These are phyloP conservation scores for Leucopternis melanops DNA, from an alignment of 2,113 vertebrate genomes.

Conservation along the genomic window DNA sequence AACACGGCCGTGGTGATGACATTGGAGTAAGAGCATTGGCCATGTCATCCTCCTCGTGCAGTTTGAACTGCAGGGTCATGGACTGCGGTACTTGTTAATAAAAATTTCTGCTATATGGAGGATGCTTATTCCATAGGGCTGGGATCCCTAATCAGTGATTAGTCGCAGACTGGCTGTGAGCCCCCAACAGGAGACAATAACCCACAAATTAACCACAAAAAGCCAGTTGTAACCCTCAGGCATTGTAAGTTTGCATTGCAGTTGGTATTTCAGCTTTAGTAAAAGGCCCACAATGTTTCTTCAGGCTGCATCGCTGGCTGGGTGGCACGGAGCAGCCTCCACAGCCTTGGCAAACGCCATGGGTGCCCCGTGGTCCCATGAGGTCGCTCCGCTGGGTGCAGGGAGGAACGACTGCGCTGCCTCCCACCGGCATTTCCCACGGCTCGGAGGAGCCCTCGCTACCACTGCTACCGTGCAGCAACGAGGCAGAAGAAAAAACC, in stretches of 20 bases:
- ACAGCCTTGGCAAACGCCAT: neutral
- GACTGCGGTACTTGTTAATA: neutral
- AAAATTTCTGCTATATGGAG: neutral
- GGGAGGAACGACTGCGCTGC: neutral
- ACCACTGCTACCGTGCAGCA: neutral
- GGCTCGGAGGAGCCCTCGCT: neutral
- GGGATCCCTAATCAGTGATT: neutral
- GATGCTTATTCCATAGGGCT: neutral
- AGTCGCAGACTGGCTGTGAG: neutral
- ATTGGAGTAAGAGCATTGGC: neutral
- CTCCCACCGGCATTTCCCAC: too few relatives aligned
- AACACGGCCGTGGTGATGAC: neutral
- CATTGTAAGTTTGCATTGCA: neutral
- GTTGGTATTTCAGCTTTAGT: neutral
- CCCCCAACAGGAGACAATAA: neutral
- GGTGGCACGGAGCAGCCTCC: neutral
- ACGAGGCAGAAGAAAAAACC: neutral
- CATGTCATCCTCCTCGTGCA: neutral
- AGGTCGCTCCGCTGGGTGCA: neutral
- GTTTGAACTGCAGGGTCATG: neutral
- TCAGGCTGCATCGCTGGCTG: neutral
- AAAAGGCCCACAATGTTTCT: neutral
- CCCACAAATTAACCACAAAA: neutral
- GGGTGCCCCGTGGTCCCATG: neutral
- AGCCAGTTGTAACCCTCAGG: neutral